Percentiles rank a stretch among this genome's conserved stretches.
Conservation (phyloP, 2,113 vertebrate genomes). For the Craseonycteris thonglongyai region DNA sequence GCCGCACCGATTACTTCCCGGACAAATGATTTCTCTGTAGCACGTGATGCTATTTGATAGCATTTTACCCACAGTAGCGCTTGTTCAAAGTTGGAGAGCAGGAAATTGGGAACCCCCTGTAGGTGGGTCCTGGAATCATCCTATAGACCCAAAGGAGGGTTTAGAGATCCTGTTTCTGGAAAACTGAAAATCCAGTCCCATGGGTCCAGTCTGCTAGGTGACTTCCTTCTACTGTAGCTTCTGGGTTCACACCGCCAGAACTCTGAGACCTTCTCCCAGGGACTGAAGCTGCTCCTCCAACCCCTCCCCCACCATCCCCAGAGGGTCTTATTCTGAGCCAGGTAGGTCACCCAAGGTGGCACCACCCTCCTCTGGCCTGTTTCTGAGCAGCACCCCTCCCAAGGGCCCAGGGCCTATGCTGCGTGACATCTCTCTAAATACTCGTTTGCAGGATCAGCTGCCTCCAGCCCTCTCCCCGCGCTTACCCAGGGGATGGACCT, state of each 20-base stretch:
- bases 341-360: background rate
- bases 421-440: background rate
- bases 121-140: background rate
- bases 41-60: background rate
- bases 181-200: background rate
- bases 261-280: background rate
- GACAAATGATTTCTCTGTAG: background rate
- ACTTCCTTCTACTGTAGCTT: background rate
- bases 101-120: background rate
- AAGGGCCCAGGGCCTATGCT: background rate
- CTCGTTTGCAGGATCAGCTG: background rate
- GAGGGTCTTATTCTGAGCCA: background rate
- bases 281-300: background rate
- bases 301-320: accelerated
- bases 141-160: background rate
- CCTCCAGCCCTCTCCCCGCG: accelerated
- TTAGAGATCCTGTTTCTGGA: background rate
- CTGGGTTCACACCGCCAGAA: background rate
- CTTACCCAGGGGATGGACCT: background rate
- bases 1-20: background rate
- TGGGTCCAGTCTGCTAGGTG: too few species aligned
- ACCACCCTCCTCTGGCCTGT: background rate
- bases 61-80: background rate
- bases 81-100: background rate
- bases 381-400: background rate